Conservation (phyloP, 2,888 invertebrate genomes). For the Troilus luridus region DNA sequence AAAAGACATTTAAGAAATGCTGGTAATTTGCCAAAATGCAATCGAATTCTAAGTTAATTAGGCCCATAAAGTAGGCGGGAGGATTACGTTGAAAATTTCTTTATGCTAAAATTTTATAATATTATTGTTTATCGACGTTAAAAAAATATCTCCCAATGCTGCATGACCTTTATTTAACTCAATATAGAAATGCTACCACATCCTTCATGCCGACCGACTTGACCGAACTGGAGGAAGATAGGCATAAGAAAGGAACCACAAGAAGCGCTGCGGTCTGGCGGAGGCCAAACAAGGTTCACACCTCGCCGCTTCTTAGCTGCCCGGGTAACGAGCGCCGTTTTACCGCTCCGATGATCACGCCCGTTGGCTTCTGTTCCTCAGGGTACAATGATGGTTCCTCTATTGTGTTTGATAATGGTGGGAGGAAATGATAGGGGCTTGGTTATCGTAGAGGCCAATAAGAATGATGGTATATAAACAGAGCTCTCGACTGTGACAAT, state of each 20-base stretch:
- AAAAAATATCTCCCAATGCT: not conserved
- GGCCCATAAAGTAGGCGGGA: too few relatives aligned
- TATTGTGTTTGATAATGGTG: not conserved
- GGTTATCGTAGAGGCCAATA: not conserved
- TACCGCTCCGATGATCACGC: not conserved
- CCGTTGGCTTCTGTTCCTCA: not conserved
- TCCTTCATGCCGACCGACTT: not conserved
- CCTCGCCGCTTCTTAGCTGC: not conserved
- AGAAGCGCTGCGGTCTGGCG: not conserved
- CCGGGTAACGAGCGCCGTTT: slow-evolving; percentile 2
- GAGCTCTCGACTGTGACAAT: not conserved
- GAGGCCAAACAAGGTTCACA: slow-evolving; percentile 35
- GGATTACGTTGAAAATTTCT: too few relatives aligned
- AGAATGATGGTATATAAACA: not conserved
- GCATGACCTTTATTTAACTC: not conserved
- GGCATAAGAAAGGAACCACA: not conserved
- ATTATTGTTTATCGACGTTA: too few relatives aligned
- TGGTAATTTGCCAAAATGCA: too few relatives aligned
- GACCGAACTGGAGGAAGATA: not conserved
- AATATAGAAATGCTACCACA: not conserved
- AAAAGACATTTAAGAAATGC: too few relatives aligned
- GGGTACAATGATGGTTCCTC: not conserved
- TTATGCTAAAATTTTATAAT: too few relatives aligned
- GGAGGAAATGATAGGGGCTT: not conserved
- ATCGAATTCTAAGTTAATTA: too few relatives aligned